phyloP scores from a whole-genome alignment of 2,888 invertebrate genomes.

The Octonoba sinensis region DNA sequence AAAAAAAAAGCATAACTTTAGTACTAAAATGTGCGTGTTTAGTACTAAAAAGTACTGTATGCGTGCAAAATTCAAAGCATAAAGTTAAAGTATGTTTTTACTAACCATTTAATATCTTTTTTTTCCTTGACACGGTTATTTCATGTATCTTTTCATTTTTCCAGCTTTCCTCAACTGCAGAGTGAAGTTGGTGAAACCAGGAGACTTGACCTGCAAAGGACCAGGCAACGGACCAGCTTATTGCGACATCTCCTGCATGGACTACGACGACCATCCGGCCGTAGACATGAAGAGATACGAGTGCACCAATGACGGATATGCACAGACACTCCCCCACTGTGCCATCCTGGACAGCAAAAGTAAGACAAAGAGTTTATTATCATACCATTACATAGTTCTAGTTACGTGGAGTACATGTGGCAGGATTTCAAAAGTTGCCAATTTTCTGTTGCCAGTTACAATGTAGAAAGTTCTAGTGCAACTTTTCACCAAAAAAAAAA shows the following conservation, averaged over 20 bases:
- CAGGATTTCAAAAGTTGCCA: too few relatives aligned
- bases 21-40: too few relatives aligned
- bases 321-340: constrained; percentile 16
- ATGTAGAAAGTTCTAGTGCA: too few relatives aligned
- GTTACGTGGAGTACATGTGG: too few relatives aligned
- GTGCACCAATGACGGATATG: constrained; percentile 2
- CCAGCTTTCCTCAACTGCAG: constrained; percentile 43
- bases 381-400: too few relatives aligned
- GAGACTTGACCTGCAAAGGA: constrained; percentile 38
- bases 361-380: neutral
- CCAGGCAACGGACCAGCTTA: constrained; percentile 17
- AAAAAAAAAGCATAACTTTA: too few relatives aligned
- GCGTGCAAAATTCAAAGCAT: too few relatives aligned
- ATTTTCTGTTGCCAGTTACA: too few relatives aligned
- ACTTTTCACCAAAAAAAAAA: too few relatives aligned
- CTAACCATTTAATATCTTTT: neutral
- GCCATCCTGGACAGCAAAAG: constrained; percentile 4
- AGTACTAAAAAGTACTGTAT: too few relatives aligned
- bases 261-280: constrained; percentile 25
- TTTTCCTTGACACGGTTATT: neutral
- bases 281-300: neutral
- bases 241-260: constrained; percentile 41
- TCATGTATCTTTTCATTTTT: neutral
- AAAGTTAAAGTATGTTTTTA: too few relatives aligned
- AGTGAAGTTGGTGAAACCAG: constrained; percentile 20